These are phyloP conservation scores for Leptarthrus brevirostris DNA, from an alignment of 2,888 invertebrate species.

Conservation along the genomic window DNA sequence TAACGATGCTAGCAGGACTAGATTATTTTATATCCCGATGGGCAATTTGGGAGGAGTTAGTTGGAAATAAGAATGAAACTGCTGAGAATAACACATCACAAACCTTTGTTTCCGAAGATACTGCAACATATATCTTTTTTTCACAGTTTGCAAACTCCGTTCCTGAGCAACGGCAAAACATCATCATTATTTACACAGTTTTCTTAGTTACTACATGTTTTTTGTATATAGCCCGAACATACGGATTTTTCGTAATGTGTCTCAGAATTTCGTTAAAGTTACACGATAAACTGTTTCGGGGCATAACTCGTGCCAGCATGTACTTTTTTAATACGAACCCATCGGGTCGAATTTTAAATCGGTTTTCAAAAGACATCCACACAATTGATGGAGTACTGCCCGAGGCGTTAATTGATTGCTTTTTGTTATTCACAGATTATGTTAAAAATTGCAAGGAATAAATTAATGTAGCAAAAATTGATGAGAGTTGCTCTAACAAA, in stretches of 20 bases:
- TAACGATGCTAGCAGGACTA: conserved; percentile 73
- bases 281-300: conserved; percentile 84
- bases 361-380: conserved; percentile 73
- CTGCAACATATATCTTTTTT: not conserved
- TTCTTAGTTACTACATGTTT: conserved; percentile 61
- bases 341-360: conserved; percentile 50
- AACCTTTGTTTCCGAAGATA: not conserved
- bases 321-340: conserved; percentile 84
- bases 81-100: not conserved
- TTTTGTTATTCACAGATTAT: too few relatives aligned
- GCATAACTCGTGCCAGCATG: conserved; percentile 77
- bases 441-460: too few relatives aligned
- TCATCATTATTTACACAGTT: conserved; percentile 62
- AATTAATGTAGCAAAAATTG: too few relatives aligned
- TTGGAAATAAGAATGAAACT: conserved; percentile 54
- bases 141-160: not conserved
- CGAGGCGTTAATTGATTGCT: conserved; percentile 72
- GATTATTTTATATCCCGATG: conserved; percentile 83
- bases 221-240: conserved; percentile 71
- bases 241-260: conserved; percentile 78
- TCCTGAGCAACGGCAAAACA: conserved; percentile 57
- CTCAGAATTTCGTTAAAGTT: conserved; percentile 79
- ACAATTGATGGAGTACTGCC: conserved; percentile 73
- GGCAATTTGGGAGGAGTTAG: conserved; percentile 68
- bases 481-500: too few relatives aligned